Evolutionary conservation across 1,140 invertebrate genomes (phyloP).

Genomic region (Subanguina moxae): DNA sequence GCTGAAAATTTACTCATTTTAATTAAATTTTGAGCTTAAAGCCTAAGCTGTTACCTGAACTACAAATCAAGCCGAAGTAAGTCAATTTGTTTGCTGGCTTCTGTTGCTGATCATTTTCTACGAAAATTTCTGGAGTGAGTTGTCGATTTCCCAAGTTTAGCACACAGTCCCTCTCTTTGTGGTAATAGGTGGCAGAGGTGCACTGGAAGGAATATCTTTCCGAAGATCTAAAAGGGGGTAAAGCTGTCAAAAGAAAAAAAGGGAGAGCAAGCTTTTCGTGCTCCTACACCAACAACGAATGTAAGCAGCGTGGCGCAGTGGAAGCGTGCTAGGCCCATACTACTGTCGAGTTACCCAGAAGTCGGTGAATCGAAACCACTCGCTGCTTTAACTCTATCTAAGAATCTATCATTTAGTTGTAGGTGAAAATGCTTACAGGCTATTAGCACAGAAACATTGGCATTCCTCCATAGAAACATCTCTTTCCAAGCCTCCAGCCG

Average conservation of each 20-base stretch:
- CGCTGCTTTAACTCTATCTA: too few relatives aligned
- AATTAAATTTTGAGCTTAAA: neutral
- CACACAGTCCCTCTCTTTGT: conserved; percentile 52
- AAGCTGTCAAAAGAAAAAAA: conserved; percentile 2
- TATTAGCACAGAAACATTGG: conserved; percentile 54
- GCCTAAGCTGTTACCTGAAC: neutral
- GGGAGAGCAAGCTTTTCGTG: neutral
- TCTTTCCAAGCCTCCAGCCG: conserved; percentile 53
- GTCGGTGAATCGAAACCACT: too few relatives aligned
- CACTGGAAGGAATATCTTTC: conserved; percentile 56
- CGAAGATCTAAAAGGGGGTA: conserved; percentile 33
- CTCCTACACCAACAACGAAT: too few relatives aligned
- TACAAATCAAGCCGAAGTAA: conserved; percentile 49
- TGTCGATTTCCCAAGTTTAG: conserved; percentile 54
- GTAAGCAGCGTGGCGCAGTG: conserved; percentile 71
- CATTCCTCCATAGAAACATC: conserved; percentile 53
- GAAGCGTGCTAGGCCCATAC: conserved; percentile 96
- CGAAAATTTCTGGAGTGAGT: conserved; percentile 39
- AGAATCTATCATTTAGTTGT: too few relatives aligned
- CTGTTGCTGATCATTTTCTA: conserved; percentile 14
- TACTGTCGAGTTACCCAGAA: too few relatives aligned
- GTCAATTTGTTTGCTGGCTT: conserved; percentile 40
- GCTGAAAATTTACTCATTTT: conserved; percentile 13
- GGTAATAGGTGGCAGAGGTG: conserved; percentile 55
- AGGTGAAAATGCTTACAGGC: conserved; percentile 45